Base-by-base conservation (phyloP, 2,113 vertebrate species). In the Centrocercus urophasianus region DNA sequence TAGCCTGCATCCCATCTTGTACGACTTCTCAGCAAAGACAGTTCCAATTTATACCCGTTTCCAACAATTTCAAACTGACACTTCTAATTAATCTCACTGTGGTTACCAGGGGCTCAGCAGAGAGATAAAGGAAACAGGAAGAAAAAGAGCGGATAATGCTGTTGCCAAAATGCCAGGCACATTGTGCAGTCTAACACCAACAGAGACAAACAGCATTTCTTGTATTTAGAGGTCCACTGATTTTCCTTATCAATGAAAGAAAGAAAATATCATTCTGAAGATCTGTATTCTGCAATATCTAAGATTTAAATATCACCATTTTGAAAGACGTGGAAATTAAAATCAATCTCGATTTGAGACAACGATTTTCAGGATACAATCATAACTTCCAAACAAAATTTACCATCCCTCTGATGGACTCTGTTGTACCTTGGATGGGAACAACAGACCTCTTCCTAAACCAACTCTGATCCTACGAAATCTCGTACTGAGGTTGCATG, bases 11-110 rank as follows among this genome's bases (percentile, higher is more conserved):
- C 80, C 81, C 8, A 0, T 91, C 89, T 94, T 84, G 40, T 48
- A 2, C 47, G 24, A 28, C 66, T 95, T 90, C 95, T 86, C 83
- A 81, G 63, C 61, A 78, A 90, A 92, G 93, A 91, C 80, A 92
- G 93, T 83, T 96, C 90, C 93, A 91, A 93, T 97, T 96, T 88
- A 94, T 87, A 94, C 90, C 81, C 52, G 0, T 93, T 95, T 95
- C 71, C 61, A 86, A 21, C 83, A 76, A 73, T 95, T 95, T 96
- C 88, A 89, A 93, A 45, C 78, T 94, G 95, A 96, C 88, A 83
- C 54, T 89, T 95, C 88, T 79, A 94, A 96, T 96, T 92, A 86
- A 74, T 93, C 57, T 96, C 94, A 79, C 66, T 45, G 40, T 5
- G 83, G 57, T 85, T 88, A 86, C 85, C 42, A 79, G 92, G 57